Evolutionary conservation across 2,113 vertebrate species (phyloP).

Genomic region (Tachuris rubrigastra): DNA sequence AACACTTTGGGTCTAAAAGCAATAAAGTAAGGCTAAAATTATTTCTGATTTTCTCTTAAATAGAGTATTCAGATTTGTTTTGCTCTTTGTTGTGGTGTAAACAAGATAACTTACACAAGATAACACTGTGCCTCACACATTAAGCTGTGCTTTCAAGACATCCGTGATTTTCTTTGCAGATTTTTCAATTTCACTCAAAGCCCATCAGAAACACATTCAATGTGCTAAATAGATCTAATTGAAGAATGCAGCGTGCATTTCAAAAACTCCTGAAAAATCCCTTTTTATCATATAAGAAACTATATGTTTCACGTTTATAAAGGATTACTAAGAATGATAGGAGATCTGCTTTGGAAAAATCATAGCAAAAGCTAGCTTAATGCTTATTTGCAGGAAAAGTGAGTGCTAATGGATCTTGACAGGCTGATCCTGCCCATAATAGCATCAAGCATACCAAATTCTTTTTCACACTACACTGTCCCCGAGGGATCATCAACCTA

Average conservation of each 20-base stretch:
- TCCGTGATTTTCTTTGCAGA: not conserved
- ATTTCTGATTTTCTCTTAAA: constrained; percentile 1
- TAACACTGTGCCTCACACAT: not conserved
- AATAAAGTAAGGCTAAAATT: not conserved
- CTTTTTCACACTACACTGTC: constrained; percentile 51
- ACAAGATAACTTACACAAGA: not conserved
- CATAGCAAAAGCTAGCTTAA: constrained; percentile 11
- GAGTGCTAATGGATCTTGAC: constrained; percentile 59
- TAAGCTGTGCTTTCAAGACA: not conserved
- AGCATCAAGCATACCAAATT: constrained; percentile 53
- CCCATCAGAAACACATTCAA: not conserved
- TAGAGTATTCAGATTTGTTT: not conserved
- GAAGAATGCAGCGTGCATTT: not conserved
- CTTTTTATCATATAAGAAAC: not conserved
- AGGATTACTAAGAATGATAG: constrained; percentile 15
- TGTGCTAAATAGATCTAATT: not conserved
- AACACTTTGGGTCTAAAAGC: not conserved
- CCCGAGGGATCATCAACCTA: constrained; percentile 52
- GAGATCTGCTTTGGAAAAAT: constrained; percentile 22
- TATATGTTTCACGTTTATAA: not conserved
- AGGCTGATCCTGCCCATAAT: constrained; percentile 54
- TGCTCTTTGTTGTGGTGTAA: not conserved
- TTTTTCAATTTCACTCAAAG: not conserved
- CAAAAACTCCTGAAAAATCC: not conserved
- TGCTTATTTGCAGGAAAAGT: constrained; percentile 39